Base-by-base conservation (phyloP, 2,113 vertebrate species). In the Stigmatopora argus region DNA sequence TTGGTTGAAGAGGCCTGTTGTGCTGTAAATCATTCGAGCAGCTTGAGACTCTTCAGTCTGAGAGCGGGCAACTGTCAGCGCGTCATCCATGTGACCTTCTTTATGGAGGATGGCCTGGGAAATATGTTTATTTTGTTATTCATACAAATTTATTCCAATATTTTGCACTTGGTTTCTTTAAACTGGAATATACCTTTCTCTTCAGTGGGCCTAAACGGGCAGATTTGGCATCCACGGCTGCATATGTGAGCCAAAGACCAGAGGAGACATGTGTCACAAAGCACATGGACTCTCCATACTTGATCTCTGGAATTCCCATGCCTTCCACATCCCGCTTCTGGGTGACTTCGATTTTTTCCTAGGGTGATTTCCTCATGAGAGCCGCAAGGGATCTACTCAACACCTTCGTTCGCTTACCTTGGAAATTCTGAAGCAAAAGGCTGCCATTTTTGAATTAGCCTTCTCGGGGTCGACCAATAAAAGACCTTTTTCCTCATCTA, bases 81-180 rank as follows among this genome's bases (percentile, higher is more conserved):
- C 93, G 1, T 96, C 95, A 1, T 96, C 95, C 95, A 96, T 96
- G 85, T 96, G 95, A 49, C 95, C 95, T 70, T 96, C 95, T 87
- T 93, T 94, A 75, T 96, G 95, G 73, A 96, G 90, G 66, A 96
- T 96, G 60, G 94, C 94, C 95, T 96, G 41, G 19, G 5, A 65
- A 70, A 63, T 55, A 41, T 41, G 26, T 31, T 31, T 31, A 31
- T 31, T 31, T 31, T 31, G 26, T 41, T 10, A 41, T 8, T 41
- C 9, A 41, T 41, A 3, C 6, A 41, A 41, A 41, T 41, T 23
- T 5, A 19, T n/a, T 11, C 10, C 12, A 21, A 53, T 21, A 23
- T 31, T 31, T 31, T 31, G 21, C 19, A 53, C n/a, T 3, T n/a
- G 13, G 7, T 4, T n/a, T 3, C 10, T 58, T n/a, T 13, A 31